Percentiles rank a stretch among this genome's conserved stretches.
Evolutionary conservation across 2,113 vertebrate species (phyloP).

Genomic region (Grammomys dolichurus): DNA sequence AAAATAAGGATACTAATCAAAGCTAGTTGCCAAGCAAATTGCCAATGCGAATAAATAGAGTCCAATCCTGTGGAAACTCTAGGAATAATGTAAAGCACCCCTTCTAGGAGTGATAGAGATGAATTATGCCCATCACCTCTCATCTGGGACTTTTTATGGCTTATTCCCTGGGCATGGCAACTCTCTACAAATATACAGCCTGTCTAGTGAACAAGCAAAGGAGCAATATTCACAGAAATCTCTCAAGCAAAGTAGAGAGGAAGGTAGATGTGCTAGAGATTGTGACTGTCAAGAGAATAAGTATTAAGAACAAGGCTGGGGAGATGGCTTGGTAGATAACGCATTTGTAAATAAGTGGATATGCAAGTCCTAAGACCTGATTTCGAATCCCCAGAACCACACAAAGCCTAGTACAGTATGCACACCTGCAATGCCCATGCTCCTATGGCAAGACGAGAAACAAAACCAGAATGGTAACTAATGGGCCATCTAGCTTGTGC

Average conservation of each 20-base stretch:
- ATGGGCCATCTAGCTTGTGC: not conserved
- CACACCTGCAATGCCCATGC: not conserved
- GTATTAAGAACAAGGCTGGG: not conserved
- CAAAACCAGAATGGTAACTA: not conserved
- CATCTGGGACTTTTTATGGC: not conserved
- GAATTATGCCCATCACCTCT: not conserved
- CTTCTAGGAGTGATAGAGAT: not conserved
- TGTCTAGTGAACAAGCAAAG: not conserved
- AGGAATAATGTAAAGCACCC: not conserved
- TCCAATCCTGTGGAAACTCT: not conserved
- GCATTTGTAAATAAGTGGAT: too few relatives aligned
- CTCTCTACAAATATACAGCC: not conserved
- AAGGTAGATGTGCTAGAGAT: not conserved
- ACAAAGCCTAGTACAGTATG: not conserved
- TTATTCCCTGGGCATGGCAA: not conserved
- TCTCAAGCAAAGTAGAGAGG: not conserved
- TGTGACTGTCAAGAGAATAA: not conserved
- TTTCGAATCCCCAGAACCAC: not conserved
- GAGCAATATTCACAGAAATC: not conserved
- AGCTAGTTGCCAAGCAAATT: constrained; percentile 7
- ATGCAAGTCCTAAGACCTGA: not conserved
- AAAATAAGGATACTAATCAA: not conserved
- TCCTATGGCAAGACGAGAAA: too few relatives aligned
- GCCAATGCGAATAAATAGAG: not conserved
- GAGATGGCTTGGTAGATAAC: not conserved